Base-by-base conservation (phyloP, 2,113 vertebrate genomes). In the Sebastes schlegelii region DNA sequence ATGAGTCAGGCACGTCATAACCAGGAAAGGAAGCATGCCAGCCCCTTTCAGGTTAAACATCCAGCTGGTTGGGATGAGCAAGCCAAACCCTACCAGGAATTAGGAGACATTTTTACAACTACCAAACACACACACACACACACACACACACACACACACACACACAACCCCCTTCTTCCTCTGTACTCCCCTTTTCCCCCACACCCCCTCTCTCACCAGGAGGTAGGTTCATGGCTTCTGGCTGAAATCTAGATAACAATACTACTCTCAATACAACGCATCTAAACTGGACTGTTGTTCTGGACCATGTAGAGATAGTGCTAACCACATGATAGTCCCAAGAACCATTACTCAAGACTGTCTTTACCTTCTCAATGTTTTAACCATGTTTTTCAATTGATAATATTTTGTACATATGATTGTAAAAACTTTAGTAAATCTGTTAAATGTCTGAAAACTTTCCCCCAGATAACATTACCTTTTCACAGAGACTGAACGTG, bases 401-500 rank as follows among this genome's bases (percentile, higher is more conserved):
- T 76, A 11, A 55, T 16, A 78, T 26, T 57, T 23, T 23, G 7
- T 26, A 54, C 23, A 61, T 21, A 49, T 43, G 1, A 54, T 1
- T n/a, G 21, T 65, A 42, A 54, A 63, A 8, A 54, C 13, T 7
- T 40, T 12, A 61, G 5, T 14, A 8, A 48, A 21, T 49, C 13
- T 49, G 43, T 60, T 65, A 63, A 58, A 69, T 43, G 77, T 74
- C 14, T 62, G 2, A 77, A 63, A 79, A 74, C 21, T 79, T 80
- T n/a, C 52, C 21, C 54, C 19, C 6, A 55, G 49, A 83, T 68
- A 92, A 88, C 55, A 63, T 95, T 95, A 96, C 95, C 95, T 96
- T 94, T 95, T 95, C 77, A 96, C 92, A 78, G 95, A 94, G 87
- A 95, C 94, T 19, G 95, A 95, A 91, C 95, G 95, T 69, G 95